Evolutionary conservation across 2,888 invertebrate genomes (phyloP).

Genomic region (Apotomis turbidana): DNA sequence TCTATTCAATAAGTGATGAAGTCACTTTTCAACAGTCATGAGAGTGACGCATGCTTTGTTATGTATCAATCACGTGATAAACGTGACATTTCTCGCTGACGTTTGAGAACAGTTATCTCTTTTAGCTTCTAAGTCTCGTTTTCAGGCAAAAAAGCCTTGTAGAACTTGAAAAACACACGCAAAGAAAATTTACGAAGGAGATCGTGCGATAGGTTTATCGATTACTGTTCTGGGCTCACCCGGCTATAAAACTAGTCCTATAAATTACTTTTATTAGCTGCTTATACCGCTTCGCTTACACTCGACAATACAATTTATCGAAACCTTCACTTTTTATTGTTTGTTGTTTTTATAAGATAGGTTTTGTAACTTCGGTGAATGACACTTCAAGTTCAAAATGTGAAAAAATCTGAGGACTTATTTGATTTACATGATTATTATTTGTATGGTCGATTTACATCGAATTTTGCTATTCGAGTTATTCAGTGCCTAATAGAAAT

Average conservation of each 20-base stretch:
- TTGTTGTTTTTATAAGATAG: neutral
- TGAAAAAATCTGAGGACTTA: neutral
- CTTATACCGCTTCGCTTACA: conserved; percentile 21
- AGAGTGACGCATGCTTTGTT: no score
- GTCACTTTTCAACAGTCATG: no score
- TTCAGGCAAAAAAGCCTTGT: neutral
- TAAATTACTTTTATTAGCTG: conserved; percentile 40
- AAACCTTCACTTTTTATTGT: conserved; percentile 12
- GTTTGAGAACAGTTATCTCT: no score
- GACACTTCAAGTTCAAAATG: neutral
- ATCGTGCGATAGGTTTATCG: conserved; percentile 33
- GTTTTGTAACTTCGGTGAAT: neutral
- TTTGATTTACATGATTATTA: no score
- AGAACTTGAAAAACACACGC: conserved; percentile 4
- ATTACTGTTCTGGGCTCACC: conserved; percentile 25
- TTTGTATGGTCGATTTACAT: no score
- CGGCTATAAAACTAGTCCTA: conserved; percentile 29
- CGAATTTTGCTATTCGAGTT: no score
- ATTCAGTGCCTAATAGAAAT: no score
- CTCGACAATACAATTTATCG: conserved; percentile 14
- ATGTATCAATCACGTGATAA: no score
- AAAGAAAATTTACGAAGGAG: conserved; percentile 11
- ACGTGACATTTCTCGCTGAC: no score
- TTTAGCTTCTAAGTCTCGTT: no score
- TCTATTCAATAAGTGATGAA: no score